phyloP scores from a whole-genome alignment of 2,888 invertebrate species.

The Chrysomela aeneicollis region DNA sequence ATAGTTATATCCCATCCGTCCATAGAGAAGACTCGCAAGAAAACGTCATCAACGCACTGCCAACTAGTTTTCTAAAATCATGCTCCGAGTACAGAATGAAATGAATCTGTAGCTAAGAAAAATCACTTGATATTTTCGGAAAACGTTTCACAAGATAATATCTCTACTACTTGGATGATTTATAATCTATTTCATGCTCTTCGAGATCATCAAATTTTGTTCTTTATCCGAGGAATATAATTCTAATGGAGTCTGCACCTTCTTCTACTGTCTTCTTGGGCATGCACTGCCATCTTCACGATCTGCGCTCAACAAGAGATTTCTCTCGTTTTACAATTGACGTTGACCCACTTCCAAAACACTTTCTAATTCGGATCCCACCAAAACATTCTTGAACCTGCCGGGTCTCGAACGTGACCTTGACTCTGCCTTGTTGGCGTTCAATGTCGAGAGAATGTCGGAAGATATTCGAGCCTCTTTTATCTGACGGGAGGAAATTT shows the following conservation, averaged over 20 bases:
- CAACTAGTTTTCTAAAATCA: no score
- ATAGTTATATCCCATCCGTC: background rate
- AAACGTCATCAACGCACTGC: no score
- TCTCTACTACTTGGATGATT: no score
- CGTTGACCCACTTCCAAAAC: conserved; percentile 48
- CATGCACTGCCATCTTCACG: background rate
- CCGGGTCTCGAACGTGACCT: conserved; percentile 33
- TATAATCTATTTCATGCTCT: no score
- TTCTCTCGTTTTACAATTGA: conserved; percentile 33
- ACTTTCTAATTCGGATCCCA: conserved; percentile 54
- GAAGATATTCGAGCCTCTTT: background rate
- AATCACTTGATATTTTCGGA: no score
- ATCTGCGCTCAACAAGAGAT: conserved; percentile 17
- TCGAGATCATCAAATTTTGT: no score
- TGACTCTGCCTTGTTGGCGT: conserved; percentile 16
- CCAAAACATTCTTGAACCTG: conserved; percentile 44
- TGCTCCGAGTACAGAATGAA: no score
- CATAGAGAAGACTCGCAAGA: background rate
- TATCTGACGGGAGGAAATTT: conserved; percentile 16
- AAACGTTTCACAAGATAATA: no score
- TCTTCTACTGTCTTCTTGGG: background rate
- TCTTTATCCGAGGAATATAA: no score
- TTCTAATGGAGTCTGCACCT: no score
- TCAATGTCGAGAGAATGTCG: background rate
- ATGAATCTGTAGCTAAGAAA: no score